Evolutionary conservation across 2,113 vertebrate species (phyloP).

Genomic region (Mola mola): DNA sequence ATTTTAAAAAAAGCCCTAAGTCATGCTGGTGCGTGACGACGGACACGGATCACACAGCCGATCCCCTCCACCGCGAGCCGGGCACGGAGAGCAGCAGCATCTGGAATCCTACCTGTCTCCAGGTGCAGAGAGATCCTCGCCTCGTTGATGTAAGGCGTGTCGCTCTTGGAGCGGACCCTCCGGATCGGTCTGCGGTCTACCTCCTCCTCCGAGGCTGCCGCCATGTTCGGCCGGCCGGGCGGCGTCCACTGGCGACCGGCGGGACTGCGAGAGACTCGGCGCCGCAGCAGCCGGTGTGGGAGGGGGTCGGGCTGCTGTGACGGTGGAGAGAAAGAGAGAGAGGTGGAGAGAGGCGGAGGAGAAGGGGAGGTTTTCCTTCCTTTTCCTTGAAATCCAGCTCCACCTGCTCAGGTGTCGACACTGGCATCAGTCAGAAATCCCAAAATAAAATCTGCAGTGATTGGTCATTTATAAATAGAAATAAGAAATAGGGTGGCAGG

Average conservation of each 20-base stretch:
- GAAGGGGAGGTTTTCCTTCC: conserved; percentile 6
- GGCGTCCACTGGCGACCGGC: conserved; percentile 86
- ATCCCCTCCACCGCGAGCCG: neutral
- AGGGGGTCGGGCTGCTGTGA: conserved; percentile 52
- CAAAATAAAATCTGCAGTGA: too few relatives aligned
- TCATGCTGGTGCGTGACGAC: conserved; percentile 53
- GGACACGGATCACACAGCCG: neutral
- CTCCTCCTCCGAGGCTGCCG: conserved; percentile 91
- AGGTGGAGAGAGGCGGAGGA: neutral
- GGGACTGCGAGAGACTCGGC: conserved; percentile 79
- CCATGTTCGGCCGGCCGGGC: conserved; percentile 84
- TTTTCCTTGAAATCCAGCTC: too few relatives aligned
- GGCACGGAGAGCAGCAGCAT: neutral
- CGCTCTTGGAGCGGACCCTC: conserved; percentile 96
- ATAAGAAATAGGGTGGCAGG: too few relatives aligned
- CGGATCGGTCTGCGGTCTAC: conserved; percentile 94
- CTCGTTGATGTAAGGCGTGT: conserved; percentile 97
- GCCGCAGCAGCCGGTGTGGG: conserved; percentile 63
- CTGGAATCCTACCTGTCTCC: conserved; percentile 87
- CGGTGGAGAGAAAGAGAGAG: neutral
- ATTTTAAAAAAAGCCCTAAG: conserved; percentile 47
- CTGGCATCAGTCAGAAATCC: too few relatives aligned
- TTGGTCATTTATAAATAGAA: too few relatives aligned
- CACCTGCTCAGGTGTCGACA: too few relatives aligned
- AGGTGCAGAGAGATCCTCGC: conserved; percentile 94